These are phyloP conservation scores for Denticeps clupeoides DNA, from an alignment of 2,797 vertebrate species.

Conservation along the genomic window DNA sequence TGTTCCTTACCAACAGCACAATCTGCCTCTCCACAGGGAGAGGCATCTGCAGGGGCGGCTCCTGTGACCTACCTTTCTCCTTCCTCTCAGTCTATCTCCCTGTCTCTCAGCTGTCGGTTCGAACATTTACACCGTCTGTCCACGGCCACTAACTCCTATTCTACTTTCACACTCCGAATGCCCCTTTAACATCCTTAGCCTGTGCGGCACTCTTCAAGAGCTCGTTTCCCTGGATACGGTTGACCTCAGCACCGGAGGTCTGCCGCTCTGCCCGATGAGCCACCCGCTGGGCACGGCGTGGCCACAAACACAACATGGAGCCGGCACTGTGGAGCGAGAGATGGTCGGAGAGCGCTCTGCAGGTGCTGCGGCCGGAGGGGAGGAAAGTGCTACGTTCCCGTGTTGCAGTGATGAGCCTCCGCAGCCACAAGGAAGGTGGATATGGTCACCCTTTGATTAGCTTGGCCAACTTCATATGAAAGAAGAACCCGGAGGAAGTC, in stretches of 20 bases:
- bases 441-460: too few relatives aligned
- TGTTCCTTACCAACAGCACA: constrained; percentile 28
- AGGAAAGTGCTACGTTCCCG: too few relatives aligned
- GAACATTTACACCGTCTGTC: not conserved
- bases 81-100: not conserved
- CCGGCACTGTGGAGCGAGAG: too few relatives aligned
- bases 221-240: not conserved
- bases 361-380: too few relatives aligned
- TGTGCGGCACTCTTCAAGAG: not conserved
- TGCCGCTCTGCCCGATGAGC: not conserved
- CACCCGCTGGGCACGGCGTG: not conserved
- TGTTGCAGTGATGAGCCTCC: too few relatives aligned
- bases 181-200: not conserved
- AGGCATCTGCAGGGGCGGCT: not conserved
- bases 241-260: not conserved
- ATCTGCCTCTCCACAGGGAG: constrained; percentile 26
- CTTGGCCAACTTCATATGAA: too few relatives aligned
- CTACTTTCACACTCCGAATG: not conserved
- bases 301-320: not conserved
- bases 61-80: not conserved
- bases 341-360: too few relatives aligned
- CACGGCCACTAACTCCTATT: not conserved
- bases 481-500: too few relatives aligned
- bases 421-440: too few relatives aligned
- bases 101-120: not conserved